A percentile compares a stretch with the other conserved stretches of the same genome.
Evolutionary conservation across 2,113 vertebrate genomes (phyloP).

Genomic region (Mustela lutreola): DNA sequence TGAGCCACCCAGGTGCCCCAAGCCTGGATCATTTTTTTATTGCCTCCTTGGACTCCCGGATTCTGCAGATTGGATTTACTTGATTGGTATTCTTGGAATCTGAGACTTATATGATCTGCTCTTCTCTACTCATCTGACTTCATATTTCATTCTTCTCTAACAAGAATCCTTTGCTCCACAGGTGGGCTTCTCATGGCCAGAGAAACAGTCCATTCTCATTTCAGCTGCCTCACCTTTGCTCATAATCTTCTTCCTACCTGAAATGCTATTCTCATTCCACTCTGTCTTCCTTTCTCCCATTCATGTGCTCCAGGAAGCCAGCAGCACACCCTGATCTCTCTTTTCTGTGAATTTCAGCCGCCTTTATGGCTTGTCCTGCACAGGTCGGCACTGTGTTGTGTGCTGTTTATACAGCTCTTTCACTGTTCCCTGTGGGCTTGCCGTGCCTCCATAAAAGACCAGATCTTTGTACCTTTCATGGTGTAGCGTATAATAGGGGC

Average conservation of each 20-base stretch:
- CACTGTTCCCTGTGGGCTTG: not conserved
- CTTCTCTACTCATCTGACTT: not conserved
- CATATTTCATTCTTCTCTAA: not conserved
- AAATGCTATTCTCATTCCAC: not conserved
- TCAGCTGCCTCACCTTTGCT: not conserved
- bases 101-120: not conserved
- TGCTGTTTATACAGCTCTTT: not conserved
- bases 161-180: not conserved
- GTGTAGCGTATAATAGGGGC: not conserved
- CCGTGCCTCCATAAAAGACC: not conserved
- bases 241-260: not conserved
- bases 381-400: not conserved
- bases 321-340: not conserved
- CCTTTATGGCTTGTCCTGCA: not conserved
- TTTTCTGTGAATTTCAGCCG: slow-evolving; percentile 63
- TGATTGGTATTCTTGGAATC: not conserved
- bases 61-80: not conserved
- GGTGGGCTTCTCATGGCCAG: not conserved
- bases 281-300: not conserved
- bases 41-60: not conserved
- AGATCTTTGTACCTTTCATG: not conserved
- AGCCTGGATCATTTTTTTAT: not conserved
- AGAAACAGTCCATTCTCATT: not conserved
- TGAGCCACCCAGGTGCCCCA: too few relatives aligned
- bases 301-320: slow-evolving; percentile 24